These are phyloP conservation scores for Gari tellinella DNA, from an alignment of 2,888 invertebrate species.

Conservation along the genomic window DNA sequence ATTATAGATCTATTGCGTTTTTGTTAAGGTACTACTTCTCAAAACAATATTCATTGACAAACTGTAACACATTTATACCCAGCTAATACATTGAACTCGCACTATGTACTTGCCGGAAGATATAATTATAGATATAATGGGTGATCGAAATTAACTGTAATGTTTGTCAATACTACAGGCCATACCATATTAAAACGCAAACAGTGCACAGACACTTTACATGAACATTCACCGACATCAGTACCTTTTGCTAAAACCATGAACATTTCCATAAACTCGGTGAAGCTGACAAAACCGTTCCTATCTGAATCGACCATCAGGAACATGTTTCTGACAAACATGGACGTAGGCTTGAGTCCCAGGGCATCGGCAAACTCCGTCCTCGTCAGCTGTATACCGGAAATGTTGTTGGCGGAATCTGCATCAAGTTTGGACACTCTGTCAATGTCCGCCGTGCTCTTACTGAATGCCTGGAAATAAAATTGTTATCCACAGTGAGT, in stretches of 20 bases:
- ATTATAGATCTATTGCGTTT: too few relatives aligned
- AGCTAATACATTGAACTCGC: too few relatives aligned
- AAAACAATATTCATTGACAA: too few relatives aligned
- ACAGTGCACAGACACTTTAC: background rate
- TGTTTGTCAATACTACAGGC: too few relatives aligned
- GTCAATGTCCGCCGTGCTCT: background rate
- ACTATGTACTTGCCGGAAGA: background rate
- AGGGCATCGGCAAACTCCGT: constrained; percentile 88
- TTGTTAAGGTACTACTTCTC: too few relatives aligned
- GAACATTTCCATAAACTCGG: constrained; percentile 87
- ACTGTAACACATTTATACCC: too few relatives aligned
- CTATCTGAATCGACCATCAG: constrained; percentile 86
- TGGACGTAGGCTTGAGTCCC: constrained; percentile 86
- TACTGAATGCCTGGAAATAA: constrained; percentile 8
- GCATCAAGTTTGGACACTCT: constrained; percentile 22
- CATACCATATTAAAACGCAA: background rate
- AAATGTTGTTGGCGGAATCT: constrained; percentile 51
- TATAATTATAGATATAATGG: too few relatives aligned
- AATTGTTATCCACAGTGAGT: constrained; percentile 68
- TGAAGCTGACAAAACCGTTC: constrained; percentile 87
- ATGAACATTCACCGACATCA: background rate
- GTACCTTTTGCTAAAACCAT: constrained; percentile 86
- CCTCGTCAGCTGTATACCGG: constrained; percentile 68
- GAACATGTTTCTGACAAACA: constrained; percentile 87
- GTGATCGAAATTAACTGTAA: too few relatives aligned